Evolutionary conservation across 2,888 invertebrate genomes (phyloP).

Genomic region (Hypercompe scribonia): DNA sequence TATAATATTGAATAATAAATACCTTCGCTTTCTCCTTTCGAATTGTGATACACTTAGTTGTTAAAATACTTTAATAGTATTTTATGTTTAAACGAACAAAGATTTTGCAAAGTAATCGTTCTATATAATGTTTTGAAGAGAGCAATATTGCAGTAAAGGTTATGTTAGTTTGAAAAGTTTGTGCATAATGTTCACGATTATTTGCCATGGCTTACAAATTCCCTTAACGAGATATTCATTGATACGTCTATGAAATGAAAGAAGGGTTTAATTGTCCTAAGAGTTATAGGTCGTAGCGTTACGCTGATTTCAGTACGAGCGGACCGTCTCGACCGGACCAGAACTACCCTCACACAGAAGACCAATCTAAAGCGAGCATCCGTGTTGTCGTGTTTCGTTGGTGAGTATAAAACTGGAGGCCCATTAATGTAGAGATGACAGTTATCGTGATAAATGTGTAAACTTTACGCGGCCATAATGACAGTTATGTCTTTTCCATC

Average conservation of each 20-base stretch:
- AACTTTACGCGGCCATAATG: no score
- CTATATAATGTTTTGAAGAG: slow-evolving; percentile 16
- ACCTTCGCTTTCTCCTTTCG: slow-evolving; percentile 51
- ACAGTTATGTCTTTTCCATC: no score
- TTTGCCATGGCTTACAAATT: background rate
- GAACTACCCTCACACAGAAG: no score
- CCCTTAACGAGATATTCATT: slow-evolving; percentile 1
- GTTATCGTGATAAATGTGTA: no score
- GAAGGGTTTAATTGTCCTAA: background rate
- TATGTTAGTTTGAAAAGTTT: slow-evolving; percentile 16
- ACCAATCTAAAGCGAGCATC: no score
- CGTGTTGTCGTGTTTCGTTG: no score
- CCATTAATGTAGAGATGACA: no score
- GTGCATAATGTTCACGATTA: background rate
- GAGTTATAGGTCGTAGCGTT: background rate
- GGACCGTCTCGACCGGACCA: no score
- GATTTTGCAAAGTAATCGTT: slow-evolving; percentile 13
- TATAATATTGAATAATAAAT: slow-evolving; percentile 73
- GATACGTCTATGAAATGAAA: background rate
- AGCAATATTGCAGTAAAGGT: slow-evolving; percentile 10
- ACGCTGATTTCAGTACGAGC: no score
- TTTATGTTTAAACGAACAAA: slow-evolving; percentile 24
- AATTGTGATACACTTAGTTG: slow-evolving; percentile 61
- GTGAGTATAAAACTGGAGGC: no score
- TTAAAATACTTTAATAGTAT: slow-evolving; percentile 69